Conservation (phyloP, 2,113 vertebrate species). For the Perccottus glenii region DNA sequence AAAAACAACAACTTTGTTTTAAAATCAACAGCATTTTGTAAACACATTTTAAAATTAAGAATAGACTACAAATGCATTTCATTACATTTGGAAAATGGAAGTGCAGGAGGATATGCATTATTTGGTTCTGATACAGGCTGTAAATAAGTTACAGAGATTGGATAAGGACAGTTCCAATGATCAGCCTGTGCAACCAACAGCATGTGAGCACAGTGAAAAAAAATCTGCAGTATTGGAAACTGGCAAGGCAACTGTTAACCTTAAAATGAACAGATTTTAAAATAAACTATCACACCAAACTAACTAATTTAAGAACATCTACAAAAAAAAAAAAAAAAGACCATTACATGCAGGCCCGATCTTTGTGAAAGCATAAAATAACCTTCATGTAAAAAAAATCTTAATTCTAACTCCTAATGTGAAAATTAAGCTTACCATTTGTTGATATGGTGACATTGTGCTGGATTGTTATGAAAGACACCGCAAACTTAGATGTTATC, state of each 20-base stretch:
- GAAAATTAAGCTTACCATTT: slow-evolving; percentile 80
- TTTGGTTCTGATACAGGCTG: slow-evolving; percentile 39
- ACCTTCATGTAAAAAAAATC: background rate
- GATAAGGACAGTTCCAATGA: slow-evolving; percentile 46
- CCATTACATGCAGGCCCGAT: background rate
- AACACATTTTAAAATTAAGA: background rate
- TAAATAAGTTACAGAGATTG: slow-evolving; percentile 63
- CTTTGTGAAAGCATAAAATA: background rate
- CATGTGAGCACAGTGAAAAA: slow-evolving; percentile 1
- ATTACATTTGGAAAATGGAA: background rate
- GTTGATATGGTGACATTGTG: slow-evolving; percentile 94
- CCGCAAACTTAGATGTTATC: slow-evolving; percentile 94
- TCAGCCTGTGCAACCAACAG: slow-evolving; percentile 10
- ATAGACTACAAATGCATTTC: background rate
- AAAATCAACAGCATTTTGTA: too few relatives aligned
- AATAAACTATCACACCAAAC: slow-evolving; percentile 55
- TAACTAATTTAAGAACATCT: slow-evolving; percentile 66
- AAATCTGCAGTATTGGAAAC: slow-evolving; percentile 8
- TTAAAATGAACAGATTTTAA: slow-evolving; percentile 41
- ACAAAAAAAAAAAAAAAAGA: background rate
- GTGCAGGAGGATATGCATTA: background rate
- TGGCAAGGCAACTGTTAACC: slow-evolving; percentile 46
- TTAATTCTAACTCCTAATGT: background rate
- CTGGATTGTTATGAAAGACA: slow-evolving; percentile 97
- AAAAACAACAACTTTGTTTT: too few relatives aligned